A percentile compares a stretch with the other conserved stretches of the same genome.
These are phyloP conservation scores for Falco rusticolus DNA, from an alignment of 2,797 vertebrate genomes.

Conservation along the genomic window DNA sequence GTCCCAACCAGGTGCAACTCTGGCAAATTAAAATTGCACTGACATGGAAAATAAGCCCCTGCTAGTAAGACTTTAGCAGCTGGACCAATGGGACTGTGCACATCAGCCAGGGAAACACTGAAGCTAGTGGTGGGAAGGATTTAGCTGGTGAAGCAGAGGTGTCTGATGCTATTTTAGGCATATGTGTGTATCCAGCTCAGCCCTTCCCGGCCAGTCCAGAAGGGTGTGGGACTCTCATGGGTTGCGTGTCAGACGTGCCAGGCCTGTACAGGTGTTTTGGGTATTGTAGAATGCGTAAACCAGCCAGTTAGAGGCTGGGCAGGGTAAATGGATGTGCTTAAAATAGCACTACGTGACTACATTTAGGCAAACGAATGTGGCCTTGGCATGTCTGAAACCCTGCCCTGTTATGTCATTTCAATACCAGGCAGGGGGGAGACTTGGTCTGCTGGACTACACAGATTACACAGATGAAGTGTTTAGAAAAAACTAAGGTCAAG, in stretches of 20 bases:
- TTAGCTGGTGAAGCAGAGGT: background rate
- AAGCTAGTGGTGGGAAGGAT: background rate
- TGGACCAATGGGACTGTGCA: background rate
- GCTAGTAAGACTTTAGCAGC: background rate
- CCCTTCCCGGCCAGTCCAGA: background rate
- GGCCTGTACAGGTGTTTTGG: background rate
- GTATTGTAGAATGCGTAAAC: background rate
- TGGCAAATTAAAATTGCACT: conserved; percentile 29
- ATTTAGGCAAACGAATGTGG: background rate
- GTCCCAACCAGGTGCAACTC: background rate
- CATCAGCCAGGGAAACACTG: background rate
- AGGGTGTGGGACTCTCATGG: background rate
- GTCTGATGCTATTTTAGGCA: background rate
- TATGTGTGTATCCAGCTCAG: background rate
- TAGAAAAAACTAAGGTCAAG: background rate
- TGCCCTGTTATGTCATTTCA: background rate
- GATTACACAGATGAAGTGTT: background rate
- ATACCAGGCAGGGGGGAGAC: background rate
- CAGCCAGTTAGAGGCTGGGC: background rate
- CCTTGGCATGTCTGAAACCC: background rate
- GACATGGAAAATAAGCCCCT: conserved; percentile 6
- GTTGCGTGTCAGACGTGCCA: background rate
- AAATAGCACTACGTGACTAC: background rate
- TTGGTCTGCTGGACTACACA: background rate
- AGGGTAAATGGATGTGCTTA: background rate